Evolutionary conservation across 2,797 vertebrate genomes (phyloP), one percentile per base, ranked within the genome.

Genomic region (Epinephelus awoara): DNA sequence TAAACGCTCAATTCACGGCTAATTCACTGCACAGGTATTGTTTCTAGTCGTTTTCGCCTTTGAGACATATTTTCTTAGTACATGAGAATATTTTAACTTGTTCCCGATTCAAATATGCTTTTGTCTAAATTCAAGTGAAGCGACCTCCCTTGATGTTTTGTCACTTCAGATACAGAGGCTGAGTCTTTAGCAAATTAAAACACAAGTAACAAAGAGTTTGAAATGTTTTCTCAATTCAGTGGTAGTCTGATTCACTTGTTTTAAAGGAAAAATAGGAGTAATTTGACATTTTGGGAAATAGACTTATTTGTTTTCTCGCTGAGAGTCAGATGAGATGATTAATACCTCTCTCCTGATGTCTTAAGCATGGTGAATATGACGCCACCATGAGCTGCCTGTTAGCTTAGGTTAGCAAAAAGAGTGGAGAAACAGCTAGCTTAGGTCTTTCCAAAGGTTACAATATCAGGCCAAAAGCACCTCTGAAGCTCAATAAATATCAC

Each of bases 71-170:
- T 77, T 80, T 68, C 25, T 70, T 14, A 27, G 52, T 4, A 27
- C 4, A 11, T 19, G 29, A 70, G 55, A 18, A 38, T 50, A 38
- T 47, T 74, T 74, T 49, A 59, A 34, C n/a, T 50, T 57, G 21
- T 50, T 83, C 76, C 52, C 42, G 34, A 55, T 69, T 49, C 64
- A 78, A 82, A 81, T 75, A 19, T 21, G 5, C 34, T 42, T 11
- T 6, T 29, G 27, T 29, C 27, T 29, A 29, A 29, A 72, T 81
- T 38, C 25, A 25, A 72, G 51, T 12, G 51, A 11, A 11, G 40
- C 18, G 1, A 61, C 11, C 18, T 49, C 23, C 27, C 21, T 64
- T 19, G 44, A 55, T 57, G 18, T 38, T 46, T 55, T 61, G 6
- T 50, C 23, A 40, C 5, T 75, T 52, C 8, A 44, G 42, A 58